A percentile compares a stretch with the other conserved stretches of the same genome.
Conservation (phyloP, 2,888 invertebrate species). For the Conus canariensis region DNA sequence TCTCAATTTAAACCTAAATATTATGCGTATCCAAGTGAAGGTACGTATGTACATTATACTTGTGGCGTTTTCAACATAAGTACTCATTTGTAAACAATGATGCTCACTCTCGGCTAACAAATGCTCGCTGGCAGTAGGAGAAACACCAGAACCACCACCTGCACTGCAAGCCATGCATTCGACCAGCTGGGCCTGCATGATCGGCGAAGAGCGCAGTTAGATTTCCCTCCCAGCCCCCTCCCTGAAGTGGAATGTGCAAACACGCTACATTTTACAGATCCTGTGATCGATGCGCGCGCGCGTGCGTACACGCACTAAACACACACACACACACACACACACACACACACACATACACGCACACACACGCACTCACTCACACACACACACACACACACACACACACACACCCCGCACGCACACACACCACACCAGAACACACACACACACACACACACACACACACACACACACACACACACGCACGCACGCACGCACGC, state of each 20-base stretch:
- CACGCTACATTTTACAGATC: neutral
- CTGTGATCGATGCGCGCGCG: neutral
- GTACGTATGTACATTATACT: too few species aligned
- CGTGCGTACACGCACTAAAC: neutral
- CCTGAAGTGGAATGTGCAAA: too few species aligned
- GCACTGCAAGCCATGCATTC: too few species aligned
- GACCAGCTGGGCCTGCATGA: too few species aligned
- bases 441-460: neutral
- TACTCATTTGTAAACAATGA: too few species aligned
- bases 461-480: constrained; percentile 30
- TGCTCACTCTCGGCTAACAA: neutral
- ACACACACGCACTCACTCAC: neutral
- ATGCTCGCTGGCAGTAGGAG: neutral
- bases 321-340: constrained; percentile 26
- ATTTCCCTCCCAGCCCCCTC: too few species aligned
- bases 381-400: neutral
- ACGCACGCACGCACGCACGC: neutral
- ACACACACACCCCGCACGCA: neutral
- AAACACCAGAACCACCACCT: too few species aligned
- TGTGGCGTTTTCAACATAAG: too few species aligned
- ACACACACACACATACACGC: constrained; percentile 16
- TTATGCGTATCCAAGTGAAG: too few species aligned
- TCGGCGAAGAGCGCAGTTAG: too few species aligned
- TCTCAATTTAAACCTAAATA: too few species aligned
- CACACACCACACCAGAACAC: too few species aligned